phyloP scores from a whole-genome alignment of 1,140 invertebrate genomes.

The Frieseomelitta varia region DNA sequence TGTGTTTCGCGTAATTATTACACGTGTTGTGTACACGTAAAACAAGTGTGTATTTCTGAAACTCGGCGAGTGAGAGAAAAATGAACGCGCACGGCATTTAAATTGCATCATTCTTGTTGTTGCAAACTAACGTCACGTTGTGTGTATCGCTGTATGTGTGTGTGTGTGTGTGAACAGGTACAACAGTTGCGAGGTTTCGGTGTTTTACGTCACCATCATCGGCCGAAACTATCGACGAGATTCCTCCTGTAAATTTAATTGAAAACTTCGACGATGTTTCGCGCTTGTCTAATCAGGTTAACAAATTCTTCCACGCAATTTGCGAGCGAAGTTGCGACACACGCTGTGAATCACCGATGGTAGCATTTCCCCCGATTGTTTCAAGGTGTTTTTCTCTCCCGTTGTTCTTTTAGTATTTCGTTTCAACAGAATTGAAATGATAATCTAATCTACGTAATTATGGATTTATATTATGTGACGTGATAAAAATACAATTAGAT shows the following conservation, averaged over 20 bases:
- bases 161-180: background rate
- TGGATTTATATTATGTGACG: too few relatives aligned
- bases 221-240: background rate
- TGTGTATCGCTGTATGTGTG: background rate
- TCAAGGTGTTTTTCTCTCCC: background rate
- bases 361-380: background rate
- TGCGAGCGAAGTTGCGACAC: background rate
- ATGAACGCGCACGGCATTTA: background rate
- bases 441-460: too few relatives aligned
- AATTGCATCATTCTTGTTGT: background rate
- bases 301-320: slow-evolving; percentile 5
- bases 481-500: too few relatives aligned
- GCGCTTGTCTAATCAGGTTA: slow-evolving; percentile 1
- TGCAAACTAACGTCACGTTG: background rate
- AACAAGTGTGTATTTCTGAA: background rate
- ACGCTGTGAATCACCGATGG: background rate
- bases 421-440: too few relatives aligned
- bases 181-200: background rate
- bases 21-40: background rate
- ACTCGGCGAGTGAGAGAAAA: too few relatives aligned
- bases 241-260: slow-evolving; percentile 33
- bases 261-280: background rate
- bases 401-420: background rate
- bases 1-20: background rate
- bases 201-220: slow-evolving; percentile 22